Evolutionary conservation across 92 coral and sea anemone genomes (phyloP), one percentile per base, ranked within the genome.

Genomic region (Umimayanthus chanpuru): DNA sequence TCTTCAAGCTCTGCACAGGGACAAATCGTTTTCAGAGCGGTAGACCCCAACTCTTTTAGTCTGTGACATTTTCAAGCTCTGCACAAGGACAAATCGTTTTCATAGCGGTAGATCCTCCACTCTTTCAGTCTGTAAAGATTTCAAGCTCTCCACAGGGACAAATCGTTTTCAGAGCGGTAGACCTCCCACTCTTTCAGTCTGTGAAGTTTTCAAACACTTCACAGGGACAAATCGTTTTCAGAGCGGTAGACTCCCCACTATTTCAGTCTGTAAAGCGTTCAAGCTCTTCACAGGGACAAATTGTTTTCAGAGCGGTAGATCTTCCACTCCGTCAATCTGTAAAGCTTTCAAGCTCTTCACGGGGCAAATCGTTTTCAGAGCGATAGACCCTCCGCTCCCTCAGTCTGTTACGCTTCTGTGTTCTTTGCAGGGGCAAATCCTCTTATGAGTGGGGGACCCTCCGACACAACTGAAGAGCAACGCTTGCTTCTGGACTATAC

Each of bases 381-480:
- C 49, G 49, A 6, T 9, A 44, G 49, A 44, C 49, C 49, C 65
- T 30, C 76, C 18, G 25, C 28, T 80, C 84, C 6, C 28, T 55
- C 72, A 66, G 68, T 80, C 84, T 20, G 71, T 30, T 6, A 56
- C 10, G 56, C 6, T 28, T 18, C 49, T 29, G 84, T 30, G 84
- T 44, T 44, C 79, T 83, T 28, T 43, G 16, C 87, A 83, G 16
- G 87, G 87, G n/a, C 87, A 83, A 49, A 83, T 83, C 66, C 87
- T 83, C 25, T 83, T 83, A 32, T 83, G 66, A 21, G 26, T 68
- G 18, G 66, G 41, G 23, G 87, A 83, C 12, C 55, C 65, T 14
- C 67, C 87, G 4, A 71, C 78, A 47, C 87, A 83, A 32, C 78
- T 71, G 55, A 83, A 83, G 43, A 83, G 87, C 23, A 83, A 83